Evolutionary conservation across 2,797 vertebrate species (phyloP).

Genomic region (Benthosema pterotum): DNA sequence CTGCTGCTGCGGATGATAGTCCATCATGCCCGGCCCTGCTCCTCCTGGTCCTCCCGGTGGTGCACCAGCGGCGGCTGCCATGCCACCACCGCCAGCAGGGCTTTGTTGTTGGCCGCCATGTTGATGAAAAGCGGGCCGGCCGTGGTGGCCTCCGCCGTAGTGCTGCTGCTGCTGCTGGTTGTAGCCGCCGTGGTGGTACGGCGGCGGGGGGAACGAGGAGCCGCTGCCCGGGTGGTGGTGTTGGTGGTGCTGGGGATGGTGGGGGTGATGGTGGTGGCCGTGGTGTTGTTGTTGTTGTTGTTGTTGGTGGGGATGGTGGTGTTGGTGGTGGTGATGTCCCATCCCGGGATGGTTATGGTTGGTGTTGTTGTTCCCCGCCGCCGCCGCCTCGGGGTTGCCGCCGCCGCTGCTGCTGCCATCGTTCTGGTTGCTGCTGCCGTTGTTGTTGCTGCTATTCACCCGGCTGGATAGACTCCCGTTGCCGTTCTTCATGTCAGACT

Average conservation of each 20-base stretch:
- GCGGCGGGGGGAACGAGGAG: conserved; percentile 81
- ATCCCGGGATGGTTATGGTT: conserved; percentile 75
- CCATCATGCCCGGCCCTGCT: conserved; percentile 86
- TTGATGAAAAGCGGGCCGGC: conserved; percentile 93
- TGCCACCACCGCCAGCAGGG: too few relatives aligned
- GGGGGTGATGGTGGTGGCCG: too few relatives aligned
- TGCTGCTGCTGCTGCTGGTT: conserved; percentile 71
- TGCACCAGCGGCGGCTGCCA: conserved; percentile 91
- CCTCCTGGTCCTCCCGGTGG: too few relatives aligned
- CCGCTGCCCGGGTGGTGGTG: conserved; percentile 83
- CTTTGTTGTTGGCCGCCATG: conserved; percentile 95
- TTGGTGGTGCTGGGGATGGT: not conserved
- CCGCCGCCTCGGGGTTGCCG: conserved; percentile 76
- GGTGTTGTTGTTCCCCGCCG: conserved; percentile 48
- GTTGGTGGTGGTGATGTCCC: conserved; percentile 69
- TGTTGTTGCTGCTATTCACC: conserved; percentile 82
- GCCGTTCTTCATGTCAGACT: conserved; percentile 94
- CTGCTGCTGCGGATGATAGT: conserved; percentile 86
- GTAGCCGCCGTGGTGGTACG: conserved; percentile 68
- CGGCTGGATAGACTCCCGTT: conserved; percentile 87
- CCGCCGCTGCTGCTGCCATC: conserved; percentile 58
- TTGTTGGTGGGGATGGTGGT: conserved; percentile 84
- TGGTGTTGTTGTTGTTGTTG: too few relatives aligned
- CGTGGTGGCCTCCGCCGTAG: conserved; percentile 74
- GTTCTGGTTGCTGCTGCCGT: conserved; percentile 81